These are phyloP conservation scores for Ranitomeya variabilis DNA, from an alignment of 2,113 vertebrate genomes.

Conservation along the genomic window DNA sequence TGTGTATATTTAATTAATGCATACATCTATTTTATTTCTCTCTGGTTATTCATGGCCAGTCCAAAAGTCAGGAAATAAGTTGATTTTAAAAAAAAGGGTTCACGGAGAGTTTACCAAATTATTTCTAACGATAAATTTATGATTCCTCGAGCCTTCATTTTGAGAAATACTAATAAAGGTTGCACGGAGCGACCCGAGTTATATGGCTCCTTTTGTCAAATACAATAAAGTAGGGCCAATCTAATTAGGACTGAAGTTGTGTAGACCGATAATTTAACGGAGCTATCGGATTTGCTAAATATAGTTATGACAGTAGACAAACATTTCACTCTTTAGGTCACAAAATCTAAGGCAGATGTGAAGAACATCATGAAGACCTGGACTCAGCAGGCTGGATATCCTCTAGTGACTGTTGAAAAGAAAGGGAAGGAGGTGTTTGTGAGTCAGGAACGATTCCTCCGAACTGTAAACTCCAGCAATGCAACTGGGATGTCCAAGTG, in stretches of 20 bases:
- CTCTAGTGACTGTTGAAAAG: conserved; percentile 84
- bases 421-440: conserved; percentile 76
- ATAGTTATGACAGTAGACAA: conserved; percentile 22
- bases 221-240: background rate
- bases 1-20: conserved; percentile 18
- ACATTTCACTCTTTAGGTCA: conserved; percentile 67
- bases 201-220: background rate
- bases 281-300: background rate
- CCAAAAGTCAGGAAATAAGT: conserved; percentile 45
- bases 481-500: conserved; percentile 74
- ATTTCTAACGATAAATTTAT: conserved; percentile 34
- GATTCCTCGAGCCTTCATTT: background rate
- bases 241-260: background rate
- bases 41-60: background rate
- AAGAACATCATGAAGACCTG: conserved; percentile 91
- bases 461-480: conserved; percentile 71
- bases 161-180: background rate
- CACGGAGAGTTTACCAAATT: conserved; percentile 33
- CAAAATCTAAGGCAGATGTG: conserved; percentile 75
- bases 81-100: conserved; percentile 40
- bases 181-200: background rate
- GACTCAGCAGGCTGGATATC: conserved; percentile 92
- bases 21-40: conserved; percentile 36
- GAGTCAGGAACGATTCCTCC: conserved; percentile 85
- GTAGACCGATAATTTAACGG: background rate